Conservation (phyloP, 30 jellyfish, hydroid and myxozoan genomes). For the Hydractinia symbiolongicarpus region DNA sequence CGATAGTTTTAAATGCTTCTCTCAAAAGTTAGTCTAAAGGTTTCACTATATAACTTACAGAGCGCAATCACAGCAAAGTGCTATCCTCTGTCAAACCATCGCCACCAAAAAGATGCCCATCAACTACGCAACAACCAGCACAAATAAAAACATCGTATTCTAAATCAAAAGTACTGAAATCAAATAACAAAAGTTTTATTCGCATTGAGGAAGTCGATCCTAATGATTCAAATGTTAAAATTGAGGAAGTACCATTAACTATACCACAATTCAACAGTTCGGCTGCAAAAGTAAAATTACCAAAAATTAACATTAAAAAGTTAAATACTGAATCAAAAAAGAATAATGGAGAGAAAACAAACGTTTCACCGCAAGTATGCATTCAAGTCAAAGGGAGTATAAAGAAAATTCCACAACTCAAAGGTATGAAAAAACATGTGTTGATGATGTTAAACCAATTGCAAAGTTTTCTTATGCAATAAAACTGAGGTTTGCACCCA, state of each 20-base stretch:
- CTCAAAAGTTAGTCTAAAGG: too few species aligned
- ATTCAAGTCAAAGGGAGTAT: slow-evolving; percentile 35
- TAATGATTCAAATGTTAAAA: slow-evolving; percentile 67
- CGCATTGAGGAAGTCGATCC: slow-evolving; percentile 93
- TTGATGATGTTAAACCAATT: background rate
- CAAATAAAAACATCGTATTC: slow-evolving; percentile 28
- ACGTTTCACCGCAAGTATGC: slow-evolving; percentile 6
- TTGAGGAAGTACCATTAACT: slow-evolving; percentile 88
- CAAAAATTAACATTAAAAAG: slow-evolving; percentile 47
- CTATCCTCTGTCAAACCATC: slow-evolving; percentile 57
- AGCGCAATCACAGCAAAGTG: slow-evolving; percentile 61
- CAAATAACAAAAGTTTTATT: slow-evolving; percentile 37
- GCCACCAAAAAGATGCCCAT: slow-evolving; percentile 52
- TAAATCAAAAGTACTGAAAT: slow-evolving; percentile 50
- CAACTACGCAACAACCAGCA: slow-evolving; percentile 47
- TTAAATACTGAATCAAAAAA: slow-evolving; percentile 12
- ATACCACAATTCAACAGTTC: slow-evolving; percentile 62
- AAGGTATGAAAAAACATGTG: slow-evolving; percentile 28
- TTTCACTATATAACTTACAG: slow-evolving; percentile 14
- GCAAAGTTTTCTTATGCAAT: too few species aligned
- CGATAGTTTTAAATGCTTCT: too few species aligned
- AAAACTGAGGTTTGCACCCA: too few species aligned
- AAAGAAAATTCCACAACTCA: slow-evolving; percentile 45
- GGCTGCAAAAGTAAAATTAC: slow-evolving; percentile 56
- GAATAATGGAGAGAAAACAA: background rate